Percentiles rank a stretch among this genome's conserved stretches.
These are phyloP conservation scores for Monochamus saltuarius DNA, from an alignment of 1,140 invertebrate species.

Conservation along the genomic window DNA sequence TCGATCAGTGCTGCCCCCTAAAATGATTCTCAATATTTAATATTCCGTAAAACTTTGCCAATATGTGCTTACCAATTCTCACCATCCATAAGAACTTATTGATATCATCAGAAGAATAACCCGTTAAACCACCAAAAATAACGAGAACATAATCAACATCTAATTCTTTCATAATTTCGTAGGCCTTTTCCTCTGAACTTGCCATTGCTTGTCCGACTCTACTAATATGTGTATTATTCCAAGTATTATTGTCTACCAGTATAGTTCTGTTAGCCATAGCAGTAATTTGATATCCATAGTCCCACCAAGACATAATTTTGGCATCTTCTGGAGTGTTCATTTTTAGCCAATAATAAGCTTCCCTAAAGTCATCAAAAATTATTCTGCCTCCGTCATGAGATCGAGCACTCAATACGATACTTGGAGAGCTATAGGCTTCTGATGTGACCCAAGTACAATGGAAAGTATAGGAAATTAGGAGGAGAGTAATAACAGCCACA, in stretches of 20 bases:
- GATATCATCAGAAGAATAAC: slow-evolving; percentile 98
- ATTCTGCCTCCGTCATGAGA: slow-evolving; percentile 92
- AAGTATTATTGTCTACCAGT: slow-evolving; percentile 98
- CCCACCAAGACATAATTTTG: slow-evolving; percentile 99
- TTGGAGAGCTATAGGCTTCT: slow-evolving; percentile 96
- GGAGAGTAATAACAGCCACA: slow-evolving; percentile 78
- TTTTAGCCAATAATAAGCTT: slow-evolving; percentile 97
- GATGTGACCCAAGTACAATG: slow-evolving; percentile 99
- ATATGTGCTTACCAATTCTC: slow-evolving; percentile 67
- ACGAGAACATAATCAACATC: slow-evolving; percentile 98
- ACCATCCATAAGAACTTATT: slow-evolving; percentile 99
- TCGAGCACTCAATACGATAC: slow-evolving; percentile 93
- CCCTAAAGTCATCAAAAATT: slow-evolving; percentile 96
- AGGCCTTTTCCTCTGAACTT: slow-evolving; percentile 92
- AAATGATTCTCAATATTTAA: not conserved
- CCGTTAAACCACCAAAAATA: slow-evolving; percentile 96
- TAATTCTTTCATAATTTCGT: slow-evolving; percentile 95
- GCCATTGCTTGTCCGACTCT: slow-evolving; percentile 97
- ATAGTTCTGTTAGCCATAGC: slow-evolving; percentile 98
- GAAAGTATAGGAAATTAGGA: slow-evolving; percentile 90
- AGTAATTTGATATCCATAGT: slow-evolving; percentile 99
- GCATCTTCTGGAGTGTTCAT: slow-evolving; percentile 96
- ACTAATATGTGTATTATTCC: slow-evolving; percentile 97
- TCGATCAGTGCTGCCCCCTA: slow-evolving; percentile 86
- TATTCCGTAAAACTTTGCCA: not conserved